Conservation (phyloP, 2,113 vertebrate genomes). For the Perca schrenkii region DNA sequence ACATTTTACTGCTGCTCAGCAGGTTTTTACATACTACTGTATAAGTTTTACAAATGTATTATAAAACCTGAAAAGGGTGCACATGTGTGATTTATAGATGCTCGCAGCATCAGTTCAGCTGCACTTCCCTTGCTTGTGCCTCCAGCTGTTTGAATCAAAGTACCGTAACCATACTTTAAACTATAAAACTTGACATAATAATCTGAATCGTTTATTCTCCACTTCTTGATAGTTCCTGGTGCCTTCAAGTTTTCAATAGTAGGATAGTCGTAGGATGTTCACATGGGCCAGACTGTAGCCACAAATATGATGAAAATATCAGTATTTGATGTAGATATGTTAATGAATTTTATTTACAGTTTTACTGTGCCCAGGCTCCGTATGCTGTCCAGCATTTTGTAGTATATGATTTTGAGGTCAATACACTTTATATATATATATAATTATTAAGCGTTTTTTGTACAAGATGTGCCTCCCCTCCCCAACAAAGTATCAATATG, state of each 20-base stretch:
- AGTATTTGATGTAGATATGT: background rate
- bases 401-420: background rate
- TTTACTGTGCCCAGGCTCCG: background rate
- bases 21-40: slow-evolving; percentile 57
- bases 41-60: slow-evolving; percentile 64
- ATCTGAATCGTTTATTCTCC: background rate
- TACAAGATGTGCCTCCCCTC: background rate
- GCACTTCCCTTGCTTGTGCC: background rate
- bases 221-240: background rate
- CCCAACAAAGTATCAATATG: background rate
- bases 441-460: slow-evolving; percentile 12
- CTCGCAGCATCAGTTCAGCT: slow-evolving; percentile 18
- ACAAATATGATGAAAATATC: background rate
- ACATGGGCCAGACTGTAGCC: background rate
- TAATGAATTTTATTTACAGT: background rate
- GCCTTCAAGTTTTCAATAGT: background rate
- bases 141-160: slow-evolving; percentile 39
- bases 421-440: background rate
- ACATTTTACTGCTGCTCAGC: slow-evolving; percentile 54
- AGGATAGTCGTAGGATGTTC: no score
- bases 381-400: background rate
- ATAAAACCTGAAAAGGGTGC: slow-evolving; percentile 47
- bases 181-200: slow-evolving; percentile 10
- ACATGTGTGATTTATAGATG: slow-evolving; percentile 57
- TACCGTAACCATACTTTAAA: background rate